Evolutionary conservation across 2,797 vertebrate species (phyloP).

Genomic region (Coccyzus lansbergi): DNA sequence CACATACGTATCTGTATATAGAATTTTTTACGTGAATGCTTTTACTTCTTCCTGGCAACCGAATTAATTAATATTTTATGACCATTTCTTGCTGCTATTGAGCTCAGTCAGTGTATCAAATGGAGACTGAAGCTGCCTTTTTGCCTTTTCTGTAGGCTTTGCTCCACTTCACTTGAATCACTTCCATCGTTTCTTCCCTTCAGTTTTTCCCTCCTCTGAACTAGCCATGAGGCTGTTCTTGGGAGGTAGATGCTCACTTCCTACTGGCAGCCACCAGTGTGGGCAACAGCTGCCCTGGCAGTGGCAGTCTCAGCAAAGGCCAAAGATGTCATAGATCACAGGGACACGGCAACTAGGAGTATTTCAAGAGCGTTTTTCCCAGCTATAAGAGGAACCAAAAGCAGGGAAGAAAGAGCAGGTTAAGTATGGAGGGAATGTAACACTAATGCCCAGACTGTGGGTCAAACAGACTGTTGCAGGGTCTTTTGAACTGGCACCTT

Average conservation of each 20-base stretch:
- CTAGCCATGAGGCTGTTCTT: not conserved
- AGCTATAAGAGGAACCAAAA: not conserved
- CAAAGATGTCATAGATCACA: constrained; percentile 30
- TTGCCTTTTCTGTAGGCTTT: constrained; percentile 47
- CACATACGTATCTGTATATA: not conserved
- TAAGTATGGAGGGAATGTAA: not conserved
- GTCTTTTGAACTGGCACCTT: not conserved
- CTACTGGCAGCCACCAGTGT: not conserved
- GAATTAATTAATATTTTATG: constrained; percentile 62
- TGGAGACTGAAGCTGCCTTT: constrained; percentile 56
- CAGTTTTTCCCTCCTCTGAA: not conserved
- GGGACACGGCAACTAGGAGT: not conserved
- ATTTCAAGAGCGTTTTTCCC: not conserved
- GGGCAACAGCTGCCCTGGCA: not conserved
- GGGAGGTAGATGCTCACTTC: not conserved
- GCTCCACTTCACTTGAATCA: constrained; percentile 17
- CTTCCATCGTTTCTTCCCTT: not conserved
- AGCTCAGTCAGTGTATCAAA: constrained; percentile 50
- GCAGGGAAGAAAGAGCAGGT: not conserved
- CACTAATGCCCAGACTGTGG: not conserved
- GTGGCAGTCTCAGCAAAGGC: constrained; percentile 19
- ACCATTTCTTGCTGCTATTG: constrained; percentile 62
- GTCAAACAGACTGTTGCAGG: not conserved
- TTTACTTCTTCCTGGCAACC: constrained; percentile 57
- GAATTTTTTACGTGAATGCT: not conserved